Base-by-base conservation (phyloP, 2,888 invertebrate species). In the Listrodromus nycthemerus region DNA sequence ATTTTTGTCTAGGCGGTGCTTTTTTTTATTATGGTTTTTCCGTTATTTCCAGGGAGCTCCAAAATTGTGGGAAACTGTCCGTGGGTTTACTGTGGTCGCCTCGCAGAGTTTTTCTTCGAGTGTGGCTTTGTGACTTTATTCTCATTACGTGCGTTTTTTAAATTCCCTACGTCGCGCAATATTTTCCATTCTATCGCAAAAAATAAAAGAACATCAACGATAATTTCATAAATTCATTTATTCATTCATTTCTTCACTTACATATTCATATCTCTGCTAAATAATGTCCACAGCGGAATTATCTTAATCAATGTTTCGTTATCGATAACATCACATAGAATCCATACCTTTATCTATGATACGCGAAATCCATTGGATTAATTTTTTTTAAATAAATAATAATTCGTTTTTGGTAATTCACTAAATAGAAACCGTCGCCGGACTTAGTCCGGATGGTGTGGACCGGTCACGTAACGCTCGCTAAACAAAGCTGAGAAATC, bases 401-500 rank as follows among this genome's bases (percentile, higher is more conserved):
- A 61, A 61, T 30, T 61, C 0, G n/a, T 16, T n/a, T 6, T 30
- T 61, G 16, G 58, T 61, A 1, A 24, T 27, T 30, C 6, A 2
- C n/a, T 16, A 61, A 30, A 61, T n/a, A 16, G 58, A 6, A 27
- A 61, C 24, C 21, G 55, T 4, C 19, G 16, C 19, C 27, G n/a
- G 58, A 27, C 16, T 7, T 7, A 6, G 58, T 6, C n/a, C 61
- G 45, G 30, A 71, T 41, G 58, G 71, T 71, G 19, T 41, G 69
- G 58, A 30, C 19, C 48, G 21, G 24, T 30, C 52, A 41, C 41
- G 48, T 30, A 63, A 74, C 73, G 48, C n/a, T 27, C 73, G 45
- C 61, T 74, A 74, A 61, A 61, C 58, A 45, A n/a, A 61, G 73
- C n/a, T 19, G 63, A 48, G 30, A 33, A 19, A 63, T 48, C 61